Conservation (phyloP, 2,888 invertebrate species). For the Agonopterix subpropinquella region DNA sequence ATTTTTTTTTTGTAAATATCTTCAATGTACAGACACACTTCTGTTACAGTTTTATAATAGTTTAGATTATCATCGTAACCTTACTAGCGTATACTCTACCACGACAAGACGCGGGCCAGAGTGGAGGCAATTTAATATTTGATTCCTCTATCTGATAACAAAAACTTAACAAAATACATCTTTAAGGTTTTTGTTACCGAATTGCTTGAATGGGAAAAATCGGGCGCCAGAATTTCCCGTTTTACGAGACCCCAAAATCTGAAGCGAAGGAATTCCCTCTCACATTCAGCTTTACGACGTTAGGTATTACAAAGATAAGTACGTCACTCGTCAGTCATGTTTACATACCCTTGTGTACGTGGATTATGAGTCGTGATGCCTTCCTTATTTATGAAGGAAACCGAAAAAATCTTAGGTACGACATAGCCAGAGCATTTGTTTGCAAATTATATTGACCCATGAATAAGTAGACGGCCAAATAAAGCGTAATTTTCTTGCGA, state of each 20-base stretch:
- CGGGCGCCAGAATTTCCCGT: constrained; percentile 5
- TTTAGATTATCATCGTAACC: no score
- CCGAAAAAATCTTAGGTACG: constrained; percentile 42
- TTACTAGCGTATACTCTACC: no score
- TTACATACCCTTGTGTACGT: constrained; percentile 58
- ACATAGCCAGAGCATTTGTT: constrained; percentile 40
- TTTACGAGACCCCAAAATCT: constrained; percentile 20
- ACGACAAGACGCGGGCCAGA: no score
- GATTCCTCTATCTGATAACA: no score
- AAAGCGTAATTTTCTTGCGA: constrained; percentile 2
- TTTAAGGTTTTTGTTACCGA: constrained; percentile 3
- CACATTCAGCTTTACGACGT: constrained; percentile 62
- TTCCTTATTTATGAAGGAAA: constrained; percentile 56
- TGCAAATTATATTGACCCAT: constrained; percentile 61
- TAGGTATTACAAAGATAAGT: constrained; percentile 59
- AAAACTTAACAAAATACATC: constrained; percentile 4
- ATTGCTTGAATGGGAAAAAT: neutral
- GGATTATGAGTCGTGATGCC: constrained; percentile 66
- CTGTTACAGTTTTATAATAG: no score
- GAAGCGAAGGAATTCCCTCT: constrained; percentile 27
- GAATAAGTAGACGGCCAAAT: constrained; percentile 37
- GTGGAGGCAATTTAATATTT: no score
- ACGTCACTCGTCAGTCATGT: constrained; percentile 62
- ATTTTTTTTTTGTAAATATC: no score
- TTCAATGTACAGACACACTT: no score